phyloP scores from a whole-genome alignment of 2,888 invertebrate genomes.

The Andricus curvator region DNA sequence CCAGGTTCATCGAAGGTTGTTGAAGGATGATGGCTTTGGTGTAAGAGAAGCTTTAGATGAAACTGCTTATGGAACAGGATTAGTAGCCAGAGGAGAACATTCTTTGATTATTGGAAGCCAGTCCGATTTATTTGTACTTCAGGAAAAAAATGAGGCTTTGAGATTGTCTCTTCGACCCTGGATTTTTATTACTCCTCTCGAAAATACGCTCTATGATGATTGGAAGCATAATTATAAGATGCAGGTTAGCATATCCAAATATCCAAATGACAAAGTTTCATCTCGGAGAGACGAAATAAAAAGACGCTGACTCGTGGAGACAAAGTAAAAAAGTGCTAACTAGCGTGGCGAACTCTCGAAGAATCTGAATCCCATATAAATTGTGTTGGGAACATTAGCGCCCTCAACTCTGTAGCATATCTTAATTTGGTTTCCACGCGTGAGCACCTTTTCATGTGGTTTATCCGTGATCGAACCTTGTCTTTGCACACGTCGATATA shows the following conservation, averaged over 20 bases:
- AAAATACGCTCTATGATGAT: neutral
- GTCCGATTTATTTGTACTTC: neutral
- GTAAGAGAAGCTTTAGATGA: slow-evolving; percentile 96
- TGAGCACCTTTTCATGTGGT: no score
- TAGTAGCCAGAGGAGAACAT: slow-evolving; percentile 86
- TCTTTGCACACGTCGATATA: no score
- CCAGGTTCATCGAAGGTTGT: slow-evolving; percentile 89
- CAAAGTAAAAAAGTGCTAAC: no score
- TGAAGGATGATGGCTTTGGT: slow-evolving; percentile 95
- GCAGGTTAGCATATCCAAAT: neutral
- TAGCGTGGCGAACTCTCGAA: no score
- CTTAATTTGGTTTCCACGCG: no score
- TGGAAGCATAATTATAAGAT: slow-evolving; percentile 22
- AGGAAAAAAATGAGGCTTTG: neutral
- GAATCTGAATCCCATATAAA: no score
- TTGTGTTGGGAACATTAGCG: no score
- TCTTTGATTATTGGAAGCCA: slow-evolving; percentile 79
- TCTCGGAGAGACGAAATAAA: no score
- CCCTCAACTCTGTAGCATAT: no score
- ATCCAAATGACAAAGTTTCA: no score
- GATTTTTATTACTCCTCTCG: slow-evolving; percentile 6
- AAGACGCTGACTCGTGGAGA: no score
- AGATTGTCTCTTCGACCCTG: slow-evolving; percentile 20
- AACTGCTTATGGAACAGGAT: slow-evolving; percentile 83
- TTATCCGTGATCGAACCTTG: no score